Base-by-base conservation (phyloP, 2,113 vertebrate genomes). In the Emydocephalus ijimae region DNA sequence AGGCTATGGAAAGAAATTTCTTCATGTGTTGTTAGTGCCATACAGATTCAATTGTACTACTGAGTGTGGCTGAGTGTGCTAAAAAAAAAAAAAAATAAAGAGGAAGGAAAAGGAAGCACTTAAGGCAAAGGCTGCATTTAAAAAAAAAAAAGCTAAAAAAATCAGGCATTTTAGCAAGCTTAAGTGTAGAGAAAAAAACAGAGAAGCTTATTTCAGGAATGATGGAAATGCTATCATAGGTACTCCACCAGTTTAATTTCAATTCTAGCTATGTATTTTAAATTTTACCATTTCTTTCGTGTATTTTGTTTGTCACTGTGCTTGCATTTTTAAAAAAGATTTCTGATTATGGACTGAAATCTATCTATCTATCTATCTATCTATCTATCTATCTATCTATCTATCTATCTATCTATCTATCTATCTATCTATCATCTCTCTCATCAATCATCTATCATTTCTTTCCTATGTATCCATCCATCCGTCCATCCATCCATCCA, bases 1-100 rank as follows among this genome's bases (percentile, higher is more conserved):
- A 88, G 34, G 55, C 92, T 43, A 89, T 92, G 89, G 69, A 96
- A 96, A 95, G 89, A 93, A 93, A 93, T 94, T 23, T 93, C n/a
- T 91, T 93, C 24, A 4, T 21, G 14, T n/a, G n/a, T 29, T 56
- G 55, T 56, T 45, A 57, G 43, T 61, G 85, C 29, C 90, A 87
- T 26, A 74, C 81, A 91, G 89, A 26, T 94, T 85, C 34, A 86
- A 57, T 59, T 91, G 54, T 55, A 91, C 91, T 54, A 95, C 81
- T 93, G 94, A 93, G 87, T 14, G 81, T 92, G 90, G 90, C 26
- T 92, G 94, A 96, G 93, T 3, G 43, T 64, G 23, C 64, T 61
- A 85, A 92, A 93, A 55, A 88, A 54, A 88, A 54, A 39, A 39
- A 6, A 39, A 29, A 52, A 20, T 54, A 14, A 7, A 39, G 11